Evolutionary conservation across 2,113 vertebrate genomes (phyloP).

Genomic region (Pterocles burchelli): DNA sequence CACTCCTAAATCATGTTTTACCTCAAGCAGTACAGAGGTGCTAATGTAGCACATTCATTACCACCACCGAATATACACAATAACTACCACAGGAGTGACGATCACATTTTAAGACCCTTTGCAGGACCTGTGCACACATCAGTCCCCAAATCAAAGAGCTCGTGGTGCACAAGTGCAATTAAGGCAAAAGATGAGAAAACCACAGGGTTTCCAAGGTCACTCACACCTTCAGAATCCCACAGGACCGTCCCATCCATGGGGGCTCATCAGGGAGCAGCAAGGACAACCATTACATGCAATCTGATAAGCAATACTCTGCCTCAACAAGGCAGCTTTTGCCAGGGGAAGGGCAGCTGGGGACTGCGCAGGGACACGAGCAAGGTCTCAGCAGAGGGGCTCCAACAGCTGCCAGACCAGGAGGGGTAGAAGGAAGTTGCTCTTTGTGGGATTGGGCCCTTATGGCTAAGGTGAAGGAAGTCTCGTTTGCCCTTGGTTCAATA

Average conservation of each 20-base stretch:
- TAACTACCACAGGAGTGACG: not conserved
- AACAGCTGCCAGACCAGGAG: not conserved
- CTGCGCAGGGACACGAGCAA: not conserved
- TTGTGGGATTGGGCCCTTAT: not conserved
- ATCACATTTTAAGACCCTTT: not conserved
- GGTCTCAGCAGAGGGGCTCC: not conserved
- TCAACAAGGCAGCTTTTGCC: not conserved
- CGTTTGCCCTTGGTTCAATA: not conserved
- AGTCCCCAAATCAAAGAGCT: fast-evolving
- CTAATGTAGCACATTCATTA: fast-evolving
- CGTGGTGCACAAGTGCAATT: not conserved
- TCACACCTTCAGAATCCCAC: not conserved
- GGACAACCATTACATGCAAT: not conserved
- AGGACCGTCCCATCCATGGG: not conserved
- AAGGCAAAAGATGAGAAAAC: not conserved
- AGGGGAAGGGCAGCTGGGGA: not conserved
- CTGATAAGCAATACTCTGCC: not conserved
- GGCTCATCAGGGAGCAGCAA: not conserved
- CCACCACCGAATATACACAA: not conserved
- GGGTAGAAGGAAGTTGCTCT: not conserved
- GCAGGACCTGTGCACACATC: not conserved
- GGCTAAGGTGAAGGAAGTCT: not conserved
- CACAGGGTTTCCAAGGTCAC: not conserved
- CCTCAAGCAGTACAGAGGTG: not conserved
- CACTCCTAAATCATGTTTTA: not conserved